phyloP scores from a whole-genome alignment of 2,888 invertebrate genomes.

The Bellardia bayeri region DNA sequence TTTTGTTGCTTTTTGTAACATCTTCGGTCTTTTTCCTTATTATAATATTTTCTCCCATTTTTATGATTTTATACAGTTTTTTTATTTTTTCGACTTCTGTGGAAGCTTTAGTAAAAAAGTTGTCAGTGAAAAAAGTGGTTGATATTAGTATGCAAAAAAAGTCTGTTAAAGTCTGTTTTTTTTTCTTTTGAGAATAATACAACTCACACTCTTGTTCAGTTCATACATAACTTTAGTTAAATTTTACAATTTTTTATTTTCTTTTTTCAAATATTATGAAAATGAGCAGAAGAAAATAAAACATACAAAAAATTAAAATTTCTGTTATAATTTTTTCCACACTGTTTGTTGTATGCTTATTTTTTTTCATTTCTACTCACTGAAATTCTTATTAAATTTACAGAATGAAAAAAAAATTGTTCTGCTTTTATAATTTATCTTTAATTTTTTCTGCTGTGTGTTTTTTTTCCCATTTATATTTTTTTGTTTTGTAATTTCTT shows the following conservation, averaged over 20 bases:
- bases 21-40: background rate
- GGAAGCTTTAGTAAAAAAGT: slow-evolving; percentile 30
- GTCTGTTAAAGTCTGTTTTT: background rate
- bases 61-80: slow-evolving; percentile 37
- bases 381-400: slow-evolving; percentile 65
- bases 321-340: slow-evolving; percentile 57
- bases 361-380: slow-evolving; percentile 37
- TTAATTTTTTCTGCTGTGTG: slow-evolving; percentile 63
- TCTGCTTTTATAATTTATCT: slow-evolving; percentile 71
- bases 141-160: background rate
- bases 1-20: slow-evolving; percentile 11
- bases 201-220: slow-evolving; percentile 1
- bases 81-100: slow-evolving; percentile 21
- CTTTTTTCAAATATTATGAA: slow-evolving; percentile 41
- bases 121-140: background rate
- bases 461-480: slow-evolving; percentile 51
- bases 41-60: background rate
- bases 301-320: slow-evolving; percentile 39
- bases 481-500: slow-evolving; percentile 50
- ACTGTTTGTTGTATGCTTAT: slow-evolving; percentile 40
- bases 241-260: slow-evolving; percentile 27
- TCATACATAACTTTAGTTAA: slow-evolving; percentile 57
- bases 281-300: slow-evolving; percentile 20
- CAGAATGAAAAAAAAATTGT: slow-evolving; percentile 33
- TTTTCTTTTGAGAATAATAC: slow-evolving; percentile 4